Base-by-base conservation (phyloP, 2,797 vertebrate species). In the Danio tinwini region DNA sequence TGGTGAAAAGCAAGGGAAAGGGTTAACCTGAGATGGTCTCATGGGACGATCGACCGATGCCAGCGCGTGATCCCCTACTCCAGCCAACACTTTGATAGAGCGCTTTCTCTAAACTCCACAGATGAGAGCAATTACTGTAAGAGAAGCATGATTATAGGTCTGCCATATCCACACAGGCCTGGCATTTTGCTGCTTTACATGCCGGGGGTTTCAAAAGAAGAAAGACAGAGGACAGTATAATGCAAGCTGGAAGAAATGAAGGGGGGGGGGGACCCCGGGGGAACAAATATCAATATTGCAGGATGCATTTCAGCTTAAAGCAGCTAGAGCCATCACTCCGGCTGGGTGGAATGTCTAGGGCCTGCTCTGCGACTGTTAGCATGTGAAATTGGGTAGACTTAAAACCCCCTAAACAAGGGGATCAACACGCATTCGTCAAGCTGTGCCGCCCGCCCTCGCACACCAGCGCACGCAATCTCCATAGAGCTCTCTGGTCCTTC, bases 381-480 rank as follows among this genome's bases (percentile, higher is more conserved):
- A 88, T 88, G 88, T 89, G 88, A 89, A 90, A 90, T 88, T 82
- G 83, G 86, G 85, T 84, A 82, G 88, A 87, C 87, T 89, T 90
- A 92, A 93, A 90, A 85, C 90, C 85, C 82, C 86, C 89, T 91
- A 91, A 91, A 93, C 92, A 93, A 93, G 88, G 85, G 91, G 91
- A 92, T 94, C 92, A 93, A 90, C 91, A 88, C 88, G 87, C 88
- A 92, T 91, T 92, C 89, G 89, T 91, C 89, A 92, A 86, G 91
- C 89, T 90, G 76, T 85, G 88, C 89, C 89, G 78, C 90, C 87
- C 90, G 87, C 69, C 82, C 84, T 76, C 74, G 76, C 82, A 76
- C 86, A 69, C 81, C 53, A 74, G 56, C 62, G 50, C 80, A 87
- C 81, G 83, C 86, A 87, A 88, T 81, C 86, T 83, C 80, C 67